Evolutionary conservation across 37 sponge, comb jelly and placozoan genomes (phyloP).

Genomic region (Tethya wilhelma): DNA sequence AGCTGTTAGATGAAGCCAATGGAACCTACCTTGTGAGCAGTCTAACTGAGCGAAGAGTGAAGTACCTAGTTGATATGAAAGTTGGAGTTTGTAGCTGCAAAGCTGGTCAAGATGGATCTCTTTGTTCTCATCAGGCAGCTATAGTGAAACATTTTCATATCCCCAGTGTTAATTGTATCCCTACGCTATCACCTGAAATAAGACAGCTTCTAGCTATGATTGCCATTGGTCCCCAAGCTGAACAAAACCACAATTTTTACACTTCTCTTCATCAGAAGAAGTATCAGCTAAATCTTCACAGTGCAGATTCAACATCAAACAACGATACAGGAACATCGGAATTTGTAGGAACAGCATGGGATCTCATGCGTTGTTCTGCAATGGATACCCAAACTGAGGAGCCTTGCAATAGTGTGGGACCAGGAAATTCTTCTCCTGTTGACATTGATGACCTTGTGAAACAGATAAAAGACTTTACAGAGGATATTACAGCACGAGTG

Average conservation of each 20-base stretch:
- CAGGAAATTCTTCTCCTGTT: neutral
- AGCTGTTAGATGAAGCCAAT: neutral
- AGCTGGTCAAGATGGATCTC: constrained; percentile 42
- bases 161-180: constrained; percentile 7
- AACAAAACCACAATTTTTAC: constrained; percentile 11
- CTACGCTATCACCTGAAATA: constrained; percentile 5
- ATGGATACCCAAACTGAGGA: neutral
- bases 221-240: neutral
- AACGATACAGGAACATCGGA: neutral
- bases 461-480: neutral
- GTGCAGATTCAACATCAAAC: neutral
- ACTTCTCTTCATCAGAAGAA: constrained; percentile 8
- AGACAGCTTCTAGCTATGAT: constrained; percentile 1
- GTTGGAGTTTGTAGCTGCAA: constrained; percentile 37
- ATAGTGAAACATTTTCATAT: constrained; percentile 11
- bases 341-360: constrained; percentile 10
- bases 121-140: constrained; percentile 8
- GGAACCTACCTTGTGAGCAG: constrained; percentile 6
- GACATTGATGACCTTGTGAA: neutral
- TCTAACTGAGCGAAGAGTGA: constrained; percentile 26
- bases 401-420: neutral
- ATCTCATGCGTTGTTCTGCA: neutral
- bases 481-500: neutral
- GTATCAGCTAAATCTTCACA: neutral
- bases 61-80: constrained; percentile 39